Evolutionary conservation across 2,797 vertebrate species (phyloP).

Genomic region (Podargus strigoides): DNA sequence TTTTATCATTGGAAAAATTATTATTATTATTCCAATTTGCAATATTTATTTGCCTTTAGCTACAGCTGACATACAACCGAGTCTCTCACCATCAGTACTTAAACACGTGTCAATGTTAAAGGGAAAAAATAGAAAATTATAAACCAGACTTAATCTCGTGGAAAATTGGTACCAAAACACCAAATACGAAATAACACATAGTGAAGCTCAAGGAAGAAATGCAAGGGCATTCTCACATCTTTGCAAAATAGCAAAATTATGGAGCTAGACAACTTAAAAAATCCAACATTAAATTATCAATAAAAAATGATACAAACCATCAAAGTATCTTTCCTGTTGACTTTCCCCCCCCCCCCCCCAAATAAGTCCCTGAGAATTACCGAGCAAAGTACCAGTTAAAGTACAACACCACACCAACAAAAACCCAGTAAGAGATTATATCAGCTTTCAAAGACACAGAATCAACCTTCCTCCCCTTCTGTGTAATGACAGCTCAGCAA

Average conservation of each 20-base stretch:
- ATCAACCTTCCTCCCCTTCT: neutral
- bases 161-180: neutral
- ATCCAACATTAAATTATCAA: fast-evolving
- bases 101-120: neutral
- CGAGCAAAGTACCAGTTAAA: neutral
- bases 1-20: neutral
- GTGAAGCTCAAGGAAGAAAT: neutral
- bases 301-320: neutral
- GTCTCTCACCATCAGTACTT: neutral
- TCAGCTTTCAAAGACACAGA: neutral
- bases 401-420: neutral
- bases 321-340: neutral
- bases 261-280: neutral
- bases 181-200: neutral
- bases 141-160: neutral
- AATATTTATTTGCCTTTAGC: neutral
- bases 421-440: neutral
- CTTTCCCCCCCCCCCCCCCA: neutral
- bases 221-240: neutral
- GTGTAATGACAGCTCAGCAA: neutral
- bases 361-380: neutral
- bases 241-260: neutral
- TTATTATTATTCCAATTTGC: neutral
- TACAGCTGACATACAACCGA: neutral
- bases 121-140: neutral